phyloP scores from a whole-genome alignment of 53 echinoderm and acorn worm genomes.

The Henricia sp. region DNA sequence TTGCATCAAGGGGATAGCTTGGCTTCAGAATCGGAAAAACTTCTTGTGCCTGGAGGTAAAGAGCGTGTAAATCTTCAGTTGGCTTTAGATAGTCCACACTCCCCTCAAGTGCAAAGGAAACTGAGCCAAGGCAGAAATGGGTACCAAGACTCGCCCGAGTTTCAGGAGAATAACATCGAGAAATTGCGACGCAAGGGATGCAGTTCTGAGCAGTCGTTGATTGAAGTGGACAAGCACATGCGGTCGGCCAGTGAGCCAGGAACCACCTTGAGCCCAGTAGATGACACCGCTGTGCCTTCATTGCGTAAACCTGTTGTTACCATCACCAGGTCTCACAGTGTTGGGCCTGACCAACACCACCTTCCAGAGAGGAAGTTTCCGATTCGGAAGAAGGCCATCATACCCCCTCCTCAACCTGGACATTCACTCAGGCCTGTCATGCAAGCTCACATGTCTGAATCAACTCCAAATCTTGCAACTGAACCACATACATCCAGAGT shows the following conservation, averaged over 20 bases:
- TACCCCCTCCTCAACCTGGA: slow-evolving; percentile 63
- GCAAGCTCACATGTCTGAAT: slow-evolving; percentile 76
- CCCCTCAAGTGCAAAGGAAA: slow-evolving; percentile 48
- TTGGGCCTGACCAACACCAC: slow-evolving; percentile 57
- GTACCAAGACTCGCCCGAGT: slow-evolving; percentile 12
- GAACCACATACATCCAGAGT: slow-evolving; percentile 50
- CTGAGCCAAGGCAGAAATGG: slow-evolving; percentile 36
- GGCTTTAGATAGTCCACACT: slow-evolving; percentile 43
- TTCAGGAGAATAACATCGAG: slow-evolving; percentile 6
- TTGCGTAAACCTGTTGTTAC: slow-evolving; percentile 52
- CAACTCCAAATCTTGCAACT: slow-evolving; percentile 70
- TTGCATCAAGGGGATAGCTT: slow-evolving; percentile 24
- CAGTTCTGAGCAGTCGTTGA: slow-evolving; percentile 60
- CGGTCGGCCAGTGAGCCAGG: slow-evolving; percentile 75
- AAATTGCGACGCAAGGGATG: slow-evolving; percentile 54
- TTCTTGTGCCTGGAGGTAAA: slow-evolving; percentile 43
- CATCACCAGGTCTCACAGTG: slow-evolving; percentile 49
- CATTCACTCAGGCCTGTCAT: slow-evolving; percentile 67
- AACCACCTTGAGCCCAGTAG: slow-evolving; percentile 47
- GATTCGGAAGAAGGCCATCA: slow-evolving; percentile 56
- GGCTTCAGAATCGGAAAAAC: slow-evolving; percentile 37
- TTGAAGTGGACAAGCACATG: slow-evolving; percentile 57
- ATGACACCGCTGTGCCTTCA: slow-evolving; percentile 61
- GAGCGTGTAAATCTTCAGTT: slow-evolving; percentile 54
- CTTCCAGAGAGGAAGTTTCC: slow-evolving; percentile 50